Percentiles rank a stretch among this genome's conserved stretches.
These are phyloP conservation scores for Sarcophaga subvicina DNA, from an alignment of 2,888 invertebrate species.

Conservation along the genomic window DNA sequence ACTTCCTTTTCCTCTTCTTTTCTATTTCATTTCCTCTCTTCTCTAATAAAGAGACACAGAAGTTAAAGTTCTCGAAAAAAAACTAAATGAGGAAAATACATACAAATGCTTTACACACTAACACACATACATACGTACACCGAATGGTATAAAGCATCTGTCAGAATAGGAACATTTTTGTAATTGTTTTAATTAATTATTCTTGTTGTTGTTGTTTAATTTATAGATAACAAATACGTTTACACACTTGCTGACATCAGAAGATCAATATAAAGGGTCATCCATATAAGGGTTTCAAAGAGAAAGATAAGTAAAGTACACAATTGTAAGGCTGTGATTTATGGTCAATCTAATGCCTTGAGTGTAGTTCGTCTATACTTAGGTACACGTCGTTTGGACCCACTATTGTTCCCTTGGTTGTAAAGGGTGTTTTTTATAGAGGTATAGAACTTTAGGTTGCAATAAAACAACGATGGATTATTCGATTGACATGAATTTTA, in stretches of 20 bases:
- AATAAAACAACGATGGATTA: no score
- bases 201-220: conserved; percentile 25
- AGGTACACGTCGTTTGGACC: no score
- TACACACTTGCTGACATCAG: background rate
- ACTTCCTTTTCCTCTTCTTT: no score
- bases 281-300: background rate
- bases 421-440: no score
- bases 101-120: background rate
- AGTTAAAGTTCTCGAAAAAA: no score
- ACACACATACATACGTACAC: background rate
- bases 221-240: conserved; percentile 41
- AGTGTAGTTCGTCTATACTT: background rate
- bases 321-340: background rate
- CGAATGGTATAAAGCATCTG: background rate
- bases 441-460: no score
- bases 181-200: conserved; percentile 62
- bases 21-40: no score
- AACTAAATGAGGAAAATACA: no score
- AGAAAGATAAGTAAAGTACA: background rate
- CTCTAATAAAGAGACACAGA: no score
- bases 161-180: conserved; percentile 46
- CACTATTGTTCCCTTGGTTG: no score
- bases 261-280: background rate
- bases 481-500: no score
- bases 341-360: background rate